Percentiles rank a stretch among this genome's conserved stretches.
Conservation (phyloP, 2,888 invertebrate genomes). For the Drosophila seclusa region DNA sequence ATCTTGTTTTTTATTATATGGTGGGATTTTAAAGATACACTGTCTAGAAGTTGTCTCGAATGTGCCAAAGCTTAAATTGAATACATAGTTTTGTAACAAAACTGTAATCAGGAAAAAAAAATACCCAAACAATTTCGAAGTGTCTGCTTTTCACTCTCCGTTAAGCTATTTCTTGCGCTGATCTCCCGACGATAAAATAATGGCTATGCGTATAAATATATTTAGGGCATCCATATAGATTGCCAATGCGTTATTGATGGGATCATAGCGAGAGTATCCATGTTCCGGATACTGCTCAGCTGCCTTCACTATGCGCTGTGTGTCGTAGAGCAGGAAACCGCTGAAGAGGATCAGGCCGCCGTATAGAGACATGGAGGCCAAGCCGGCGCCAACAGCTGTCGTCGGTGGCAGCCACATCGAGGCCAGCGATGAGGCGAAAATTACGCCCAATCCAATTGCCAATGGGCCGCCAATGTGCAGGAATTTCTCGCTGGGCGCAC, state of each 20-base stretch:
- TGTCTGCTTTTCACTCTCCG: not conserved
- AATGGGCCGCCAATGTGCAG: conserved; percentile 97
- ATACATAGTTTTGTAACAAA: conserved; percentile 14
- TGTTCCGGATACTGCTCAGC: conserved; percentile 92
- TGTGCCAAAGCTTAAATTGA: conserved; percentile 2
- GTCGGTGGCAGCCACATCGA: conserved; percentile 96
- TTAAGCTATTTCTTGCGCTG: conserved; percentile 70
- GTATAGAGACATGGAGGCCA: conserved; percentile 96
- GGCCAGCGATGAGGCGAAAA: conserved; percentile 96
- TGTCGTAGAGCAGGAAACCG: conserved; percentile 96
- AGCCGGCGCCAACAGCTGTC: conserved; percentile 93
- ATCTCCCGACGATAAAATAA: conserved; percentile 91
- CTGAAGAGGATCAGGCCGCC: conserved; percentile 98
- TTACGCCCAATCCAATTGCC: conserved; percentile 97
- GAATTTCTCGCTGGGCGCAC: conserved; percentile 98
- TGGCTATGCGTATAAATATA: conserved; percentile 97
- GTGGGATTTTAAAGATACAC: not conserved
- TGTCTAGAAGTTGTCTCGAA: not conserved
- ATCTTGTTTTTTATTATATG: not conserved
- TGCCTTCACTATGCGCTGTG: conserved; percentile 94
- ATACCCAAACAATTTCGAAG: conserved; percentile 22
- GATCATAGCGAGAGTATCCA: conserved; percentile 92
- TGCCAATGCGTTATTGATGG: conserved; percentile 96
- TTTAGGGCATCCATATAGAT: conserved; percentile 98
- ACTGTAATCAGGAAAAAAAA: conserved; percentile 2